Percentiles rank a stretch among this genome's conserved stretches.
Conservation (phyloP, 2,888 invertebrate species). For the Leucozona laternaria region DNA sequence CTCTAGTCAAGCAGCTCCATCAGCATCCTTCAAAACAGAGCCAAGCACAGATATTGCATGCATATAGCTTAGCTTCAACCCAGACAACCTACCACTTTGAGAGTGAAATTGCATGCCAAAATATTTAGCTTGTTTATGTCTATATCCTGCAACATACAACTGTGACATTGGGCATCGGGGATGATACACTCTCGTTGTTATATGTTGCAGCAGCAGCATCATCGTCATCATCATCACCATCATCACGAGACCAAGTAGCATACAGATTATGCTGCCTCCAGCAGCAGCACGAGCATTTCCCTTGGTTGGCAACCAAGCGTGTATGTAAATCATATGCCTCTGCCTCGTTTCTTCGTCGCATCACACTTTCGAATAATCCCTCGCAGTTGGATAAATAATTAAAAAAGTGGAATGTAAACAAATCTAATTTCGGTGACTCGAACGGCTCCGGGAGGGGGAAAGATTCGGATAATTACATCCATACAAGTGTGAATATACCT, state of each 20-base stretch:
- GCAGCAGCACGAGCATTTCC: constrained; percentile 7
- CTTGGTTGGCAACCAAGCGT: constrained; percentile 34
- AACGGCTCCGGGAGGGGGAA: background rate
- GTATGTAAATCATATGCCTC: constrained; percentile 39
- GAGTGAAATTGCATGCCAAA: constrained; percentile 64
- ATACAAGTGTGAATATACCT: background rate
- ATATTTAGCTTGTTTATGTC: constrained; percentile 37
- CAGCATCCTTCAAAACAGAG: constrained; percentile 6
- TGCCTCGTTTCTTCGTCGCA: background rate
- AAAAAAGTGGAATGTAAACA: constrained; percentile 73
- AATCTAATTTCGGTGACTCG: constrained; percentile 61
- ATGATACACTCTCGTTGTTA: background rate
- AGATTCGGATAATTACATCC: background rate
- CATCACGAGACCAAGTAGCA: background rate
- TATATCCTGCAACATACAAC: constrained; percentile 33
- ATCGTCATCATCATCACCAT: constrained; percentile 7
- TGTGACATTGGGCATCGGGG: constrained; percentile 11
- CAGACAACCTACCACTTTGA: constrained; percentile 33
- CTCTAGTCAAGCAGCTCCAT: constrained; percentile 39
- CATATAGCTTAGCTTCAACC: constrained; percentile 6
- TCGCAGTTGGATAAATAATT: constrained; percentile 62
- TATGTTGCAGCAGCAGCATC: constrained; percentile 36
- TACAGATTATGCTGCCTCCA: constrained; percentile 19
- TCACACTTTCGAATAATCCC: constrained; percentile 7
- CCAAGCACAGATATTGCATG: background rate